Evolutionary conservation across 2,113 vertebrate genomes (phyloP).

Genomic region (Cinclus cinclus): DNA sequence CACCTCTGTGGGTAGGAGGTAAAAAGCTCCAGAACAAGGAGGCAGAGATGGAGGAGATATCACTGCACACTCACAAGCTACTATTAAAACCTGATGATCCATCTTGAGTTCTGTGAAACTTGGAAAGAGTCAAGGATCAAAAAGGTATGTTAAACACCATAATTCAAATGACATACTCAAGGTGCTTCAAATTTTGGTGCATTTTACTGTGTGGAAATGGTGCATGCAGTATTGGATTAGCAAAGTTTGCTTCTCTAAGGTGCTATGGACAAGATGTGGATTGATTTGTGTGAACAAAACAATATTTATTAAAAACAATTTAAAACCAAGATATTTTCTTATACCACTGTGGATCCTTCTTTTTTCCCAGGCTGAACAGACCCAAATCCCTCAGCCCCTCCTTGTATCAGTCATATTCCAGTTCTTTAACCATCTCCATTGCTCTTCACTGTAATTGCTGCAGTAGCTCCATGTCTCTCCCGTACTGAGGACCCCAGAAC

Average conservation of each 20-base stretch:
- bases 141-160: neutral
- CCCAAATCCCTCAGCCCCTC: neutral
- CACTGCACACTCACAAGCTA: neutral
- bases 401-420: neutral
- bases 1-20: neutral
- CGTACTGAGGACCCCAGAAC: neutral
- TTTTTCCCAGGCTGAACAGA: neutral
- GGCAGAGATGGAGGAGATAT: neutral
- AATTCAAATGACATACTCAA: neutral
- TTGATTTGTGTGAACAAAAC: neutral
- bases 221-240: neutral
- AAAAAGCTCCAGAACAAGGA: neutral
- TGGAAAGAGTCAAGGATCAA: neutral
- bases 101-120: neutral
- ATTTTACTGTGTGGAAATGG: neutral
- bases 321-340: neutral
- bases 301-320: neutral
- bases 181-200: neutral
- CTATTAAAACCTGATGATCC: neutral
- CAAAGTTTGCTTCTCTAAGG: neutral
- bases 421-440: neutral
- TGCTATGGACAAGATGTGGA: neutral
- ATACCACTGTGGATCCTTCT: neutral
- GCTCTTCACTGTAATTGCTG: neutral
- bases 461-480: neutral